These are phyloP conservation scores for Melanotus villosus DNA, from an alignment of 2,888 invertebrate genomes.

Conservation along the genomic window DNA sequence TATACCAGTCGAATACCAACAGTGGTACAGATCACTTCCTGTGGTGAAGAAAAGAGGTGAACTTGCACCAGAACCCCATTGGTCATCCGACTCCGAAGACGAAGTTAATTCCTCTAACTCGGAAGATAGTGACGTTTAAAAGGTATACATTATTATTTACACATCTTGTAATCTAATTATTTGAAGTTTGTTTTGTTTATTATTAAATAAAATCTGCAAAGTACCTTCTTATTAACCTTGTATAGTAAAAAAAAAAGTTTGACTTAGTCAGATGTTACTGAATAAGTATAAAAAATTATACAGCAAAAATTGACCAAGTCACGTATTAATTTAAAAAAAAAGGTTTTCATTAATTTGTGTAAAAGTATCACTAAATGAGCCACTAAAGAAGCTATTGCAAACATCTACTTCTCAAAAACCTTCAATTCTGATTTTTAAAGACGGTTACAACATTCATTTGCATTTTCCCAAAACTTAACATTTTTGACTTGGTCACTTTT, in stretches of 20 bases:
- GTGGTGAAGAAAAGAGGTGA: not conserved
- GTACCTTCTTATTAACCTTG: no score
- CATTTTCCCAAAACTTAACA: constrained; percentile 11
- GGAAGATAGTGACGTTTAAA: no score
- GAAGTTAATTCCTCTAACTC: not conserved
- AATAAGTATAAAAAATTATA: constrained; percentile 14
- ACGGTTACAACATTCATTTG: not conserved
- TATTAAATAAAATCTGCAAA: not conserved
- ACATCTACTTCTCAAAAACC: no score
- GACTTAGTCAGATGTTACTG: constrained; percentile 10
- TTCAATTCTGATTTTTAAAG: constrained; percentile 7
- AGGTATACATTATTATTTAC: no score
- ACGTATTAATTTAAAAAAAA: no score
- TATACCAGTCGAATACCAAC: constrained; percentile 8
- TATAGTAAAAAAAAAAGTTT: not conserved
- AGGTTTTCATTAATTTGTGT: no score
- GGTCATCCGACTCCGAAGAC: constrained; percentile 5
- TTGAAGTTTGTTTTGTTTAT: not conserved
- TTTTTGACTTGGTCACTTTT: constrained; percentile 15
- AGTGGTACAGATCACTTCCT: constrained; percentile 7
- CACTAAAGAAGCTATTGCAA: not conserved
- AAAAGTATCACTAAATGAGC: not conserved
- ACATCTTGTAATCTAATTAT: no score
- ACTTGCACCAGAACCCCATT: constrained; percentile 2
- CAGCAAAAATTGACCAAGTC: constrained; percentile 5